phyloP scores from a whole-genome alignment of 2,113 vertebrate genomes.

The Mesoclemmys tuberculata region DNA sequence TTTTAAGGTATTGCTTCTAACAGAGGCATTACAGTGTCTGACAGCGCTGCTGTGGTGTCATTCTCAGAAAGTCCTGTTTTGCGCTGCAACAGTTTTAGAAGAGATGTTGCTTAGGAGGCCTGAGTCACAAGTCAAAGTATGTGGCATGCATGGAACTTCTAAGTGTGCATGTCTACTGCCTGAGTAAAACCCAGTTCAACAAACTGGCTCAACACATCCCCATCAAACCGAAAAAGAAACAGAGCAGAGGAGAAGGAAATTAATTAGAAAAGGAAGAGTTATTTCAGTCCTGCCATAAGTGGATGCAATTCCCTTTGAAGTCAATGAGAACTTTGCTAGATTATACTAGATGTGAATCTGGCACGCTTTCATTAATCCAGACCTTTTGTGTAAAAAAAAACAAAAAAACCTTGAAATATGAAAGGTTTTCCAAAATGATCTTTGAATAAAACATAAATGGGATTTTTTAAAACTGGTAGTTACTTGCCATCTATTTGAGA shows the following conservation, averaged over 20 bases:
- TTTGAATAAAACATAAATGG: background rate
- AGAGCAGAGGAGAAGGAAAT: background rate
- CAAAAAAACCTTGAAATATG: background rate
- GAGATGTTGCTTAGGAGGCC: background rate
- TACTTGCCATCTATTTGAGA: constrained; percentile 17
- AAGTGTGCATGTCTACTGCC: background rate
- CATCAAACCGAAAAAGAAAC: background rate
- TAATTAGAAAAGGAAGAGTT: background rate
- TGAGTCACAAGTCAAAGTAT: background rate
- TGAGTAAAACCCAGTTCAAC: background rate
- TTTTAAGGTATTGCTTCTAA: background rate
- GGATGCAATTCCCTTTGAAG: background rate
- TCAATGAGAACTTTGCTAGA: background rate
- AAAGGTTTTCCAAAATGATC: constrained; percentile 29
- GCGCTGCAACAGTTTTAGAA: background rate
- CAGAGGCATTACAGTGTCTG: background rate
- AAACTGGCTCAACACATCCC: background rate
- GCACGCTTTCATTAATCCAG: background rate
- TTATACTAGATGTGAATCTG: background rate
- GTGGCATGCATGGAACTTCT: background rate
- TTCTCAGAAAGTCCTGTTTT: background rate
- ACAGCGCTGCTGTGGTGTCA: background rate
- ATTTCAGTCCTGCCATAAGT: background rate
- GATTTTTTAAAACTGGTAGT: constrained; percentile 2
- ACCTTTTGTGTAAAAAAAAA: background rate